Conservation (phyloP, 92 coral and sea anemone species). For the Desmophyllum pertusum region DNA sequence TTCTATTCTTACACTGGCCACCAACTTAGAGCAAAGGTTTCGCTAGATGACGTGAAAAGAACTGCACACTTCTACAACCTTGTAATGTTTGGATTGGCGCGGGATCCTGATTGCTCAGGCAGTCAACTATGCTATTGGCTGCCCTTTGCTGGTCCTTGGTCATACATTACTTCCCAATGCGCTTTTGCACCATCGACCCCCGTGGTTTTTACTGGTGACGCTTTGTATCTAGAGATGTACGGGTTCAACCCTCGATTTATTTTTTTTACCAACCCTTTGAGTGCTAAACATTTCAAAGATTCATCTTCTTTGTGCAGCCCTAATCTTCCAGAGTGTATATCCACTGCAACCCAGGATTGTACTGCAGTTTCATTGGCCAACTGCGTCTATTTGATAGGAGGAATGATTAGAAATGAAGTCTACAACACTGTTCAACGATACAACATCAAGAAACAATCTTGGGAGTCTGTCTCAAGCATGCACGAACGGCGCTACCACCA, state of each 20-base stretch:
- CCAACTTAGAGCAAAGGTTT: slow-evolving; percentile 30
- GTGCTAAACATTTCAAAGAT: neutral
- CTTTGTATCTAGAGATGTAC: neutral
- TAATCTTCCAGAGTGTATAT: neutral
- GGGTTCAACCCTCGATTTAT: neutral
- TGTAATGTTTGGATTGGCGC: slow-evolving; percentile 40
- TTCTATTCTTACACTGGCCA: slow-evolving; percentile 36
- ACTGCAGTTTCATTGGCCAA: slow-evolving; percentile 1
- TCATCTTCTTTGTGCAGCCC: neutral
- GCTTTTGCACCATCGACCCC: slow-evolving; percentile 10
- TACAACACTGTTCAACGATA: slow-evolving; percentile 38
- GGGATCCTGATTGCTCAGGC: neutral
- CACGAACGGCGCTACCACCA: slow-evolving; percentile 45
- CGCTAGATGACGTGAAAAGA: slow-evolving; percentile 36
- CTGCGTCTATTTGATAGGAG: slow-evolving; percentile 9
- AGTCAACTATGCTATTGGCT: slow-evolving; percentile 35
- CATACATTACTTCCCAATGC: slow-evolving; percentile 29
- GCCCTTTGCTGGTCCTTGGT: slow-evolving; percentile 58
- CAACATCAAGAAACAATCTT: slow-evolving; percentile 32
- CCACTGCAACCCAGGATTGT: neutral
- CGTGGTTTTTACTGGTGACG: neutral
- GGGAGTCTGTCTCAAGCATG: slow-evolving; percentile 51
- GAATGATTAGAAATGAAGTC: neutral
- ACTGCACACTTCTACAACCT: slow-evolving; percentile 47
- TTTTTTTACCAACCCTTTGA: slow-evolving; percentile 1